Evolutionary conservation across 2,113 vertebrate genomes (phyloP).

Genomic region (Furnarius figulus): DNA sequence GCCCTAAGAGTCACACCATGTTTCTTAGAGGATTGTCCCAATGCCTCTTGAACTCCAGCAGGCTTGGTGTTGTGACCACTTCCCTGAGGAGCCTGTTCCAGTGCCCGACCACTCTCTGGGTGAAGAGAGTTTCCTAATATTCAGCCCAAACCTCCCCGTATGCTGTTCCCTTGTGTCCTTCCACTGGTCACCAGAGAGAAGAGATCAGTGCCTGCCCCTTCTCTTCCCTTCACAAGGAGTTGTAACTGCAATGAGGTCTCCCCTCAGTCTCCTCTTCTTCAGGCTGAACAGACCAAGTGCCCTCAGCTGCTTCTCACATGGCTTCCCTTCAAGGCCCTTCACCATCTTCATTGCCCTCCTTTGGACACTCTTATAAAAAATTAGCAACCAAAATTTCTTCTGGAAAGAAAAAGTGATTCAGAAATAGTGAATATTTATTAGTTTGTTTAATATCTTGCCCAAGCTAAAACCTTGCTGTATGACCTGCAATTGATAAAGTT

Average conservation of each 20-base stretch:
- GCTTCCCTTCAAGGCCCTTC: not conserved
- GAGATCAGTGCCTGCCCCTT: not conserved
- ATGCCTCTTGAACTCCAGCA: not conserved
- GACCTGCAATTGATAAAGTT: fast-evolving
- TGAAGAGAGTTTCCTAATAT: not conserved
- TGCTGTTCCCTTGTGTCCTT: fast-evolving
- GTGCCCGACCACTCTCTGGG: fast-evolving
- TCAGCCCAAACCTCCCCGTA: not conserved
- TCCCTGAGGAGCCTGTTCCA: not conserved
- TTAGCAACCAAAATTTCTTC: not conserved
- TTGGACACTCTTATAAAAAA: not conserved
- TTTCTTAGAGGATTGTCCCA: not conserved
- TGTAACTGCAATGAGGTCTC: not conserved
- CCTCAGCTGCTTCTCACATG: not conserved
- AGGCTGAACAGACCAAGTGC: not conserved
- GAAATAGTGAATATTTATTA: not conserved
- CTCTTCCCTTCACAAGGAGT: not conserved
- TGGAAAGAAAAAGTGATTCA: not conserved
- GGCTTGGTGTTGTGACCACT: not conserved
- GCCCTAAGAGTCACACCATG: not conserved
- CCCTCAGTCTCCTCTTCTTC: not conserved
- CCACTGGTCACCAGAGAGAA: not conserved
- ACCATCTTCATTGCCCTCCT: not conserved
- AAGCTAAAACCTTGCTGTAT: not conserved
- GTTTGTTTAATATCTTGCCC: not conserved